Evolutionary conservation across 2,888 invertebrate genomes (phyloP).

Genomic region (Ryuthela nishihirai): DNA sequence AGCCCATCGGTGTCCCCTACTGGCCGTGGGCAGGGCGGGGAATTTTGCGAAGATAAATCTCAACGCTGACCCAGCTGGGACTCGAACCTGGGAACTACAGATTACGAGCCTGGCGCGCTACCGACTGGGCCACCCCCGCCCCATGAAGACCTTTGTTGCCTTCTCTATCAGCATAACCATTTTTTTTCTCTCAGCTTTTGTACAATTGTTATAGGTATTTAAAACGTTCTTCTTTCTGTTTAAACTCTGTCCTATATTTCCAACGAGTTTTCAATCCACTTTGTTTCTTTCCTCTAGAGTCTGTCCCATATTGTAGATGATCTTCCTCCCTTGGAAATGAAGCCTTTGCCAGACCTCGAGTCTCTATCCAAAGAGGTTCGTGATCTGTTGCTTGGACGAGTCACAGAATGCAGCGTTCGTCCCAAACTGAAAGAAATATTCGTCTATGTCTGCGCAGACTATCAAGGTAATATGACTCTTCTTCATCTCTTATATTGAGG

Average conservation of each 20-base stretch:
- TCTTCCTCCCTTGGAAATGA: conserved; percentile 11
- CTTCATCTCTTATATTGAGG: background rate
- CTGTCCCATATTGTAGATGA: conserved; percentile 20
- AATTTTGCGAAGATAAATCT: too few species aligned
- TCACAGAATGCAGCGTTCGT: background rate
- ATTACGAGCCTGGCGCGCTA: too few species aligned
- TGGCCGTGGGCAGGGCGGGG: too few species aligned
- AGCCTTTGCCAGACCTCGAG: conserved; percentile 45
- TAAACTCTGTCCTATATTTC: background rate
- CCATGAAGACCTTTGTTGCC: too few species aligned
- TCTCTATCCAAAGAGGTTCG: conserved; percentile 55
- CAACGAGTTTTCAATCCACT: background rate
- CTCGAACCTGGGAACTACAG: too few species aligned
- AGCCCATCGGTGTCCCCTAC: too few species aligned
- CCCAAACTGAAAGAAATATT: conserved; percentile 64
- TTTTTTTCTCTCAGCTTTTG: background rate
- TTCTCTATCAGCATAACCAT: background rate
- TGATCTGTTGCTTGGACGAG: conserved; percentile 58
- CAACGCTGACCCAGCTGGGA: too few species aligned
- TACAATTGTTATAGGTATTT: background rate
- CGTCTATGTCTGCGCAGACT: conserved; percentile 73
- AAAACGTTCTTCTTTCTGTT: background rate
- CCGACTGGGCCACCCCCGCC: too few species aligned
- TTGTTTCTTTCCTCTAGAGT: conserved; percentile 2
- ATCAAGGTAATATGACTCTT: conserved; percentile 52